Evolutionary conservation across 2,888 invertebrate genomes (phyloP), one percentile per base, ranked within the genome.

Genomic region (Thumatha senex): DNA sequence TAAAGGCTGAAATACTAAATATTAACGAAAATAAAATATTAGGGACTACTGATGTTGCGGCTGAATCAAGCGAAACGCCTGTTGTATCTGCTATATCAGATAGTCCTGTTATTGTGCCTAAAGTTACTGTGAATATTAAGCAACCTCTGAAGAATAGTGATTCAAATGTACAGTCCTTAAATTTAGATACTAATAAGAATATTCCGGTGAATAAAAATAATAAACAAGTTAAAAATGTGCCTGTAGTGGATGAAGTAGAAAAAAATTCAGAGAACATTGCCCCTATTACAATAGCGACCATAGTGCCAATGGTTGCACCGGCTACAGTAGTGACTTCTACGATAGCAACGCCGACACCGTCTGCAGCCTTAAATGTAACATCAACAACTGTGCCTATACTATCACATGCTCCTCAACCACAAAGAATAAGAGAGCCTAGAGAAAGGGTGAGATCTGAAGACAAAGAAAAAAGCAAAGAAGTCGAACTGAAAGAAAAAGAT

Each of bases 21-120:
- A 70, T 81, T 76, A 88, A 84, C 64, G 89, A 89, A 78, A 86
- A 65, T 82, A 87, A 85, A 80, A 77, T 60, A 73, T 72, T 84
- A 77, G 18, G 18, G 18, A 88, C 79, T 71, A 63, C 78, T 70
- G 88, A 89, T 76, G 74, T 76, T 78, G 82, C 78, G 74, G 76
- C 68, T 44, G 83, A 85, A 71, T 63, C 78, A 58, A 82, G 70
- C 63, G 90, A 90, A 71, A 94, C 94, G 29, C 95, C 95, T 40
- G 92, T 95, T 61, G 95, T 95, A 49, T 95, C 95, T 57, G 95
- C 95, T 58, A 94, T 94, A 86, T 93, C 94, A 50, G 94, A 95
- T 74, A 94, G 94, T 67, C 94, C 94, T 70, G 93, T 93, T 79
- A 93, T 94, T 78, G 93, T 93, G 80, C 92, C 92, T 76, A 92